A percentile compares a stretch with the other conserved stretches of the same genome.
These are phyloP conservation scores for Hyposoter didymator DNA, from an alignment of 2,888 invertebrate genomes.

Conservation along the genomic window DNA sequence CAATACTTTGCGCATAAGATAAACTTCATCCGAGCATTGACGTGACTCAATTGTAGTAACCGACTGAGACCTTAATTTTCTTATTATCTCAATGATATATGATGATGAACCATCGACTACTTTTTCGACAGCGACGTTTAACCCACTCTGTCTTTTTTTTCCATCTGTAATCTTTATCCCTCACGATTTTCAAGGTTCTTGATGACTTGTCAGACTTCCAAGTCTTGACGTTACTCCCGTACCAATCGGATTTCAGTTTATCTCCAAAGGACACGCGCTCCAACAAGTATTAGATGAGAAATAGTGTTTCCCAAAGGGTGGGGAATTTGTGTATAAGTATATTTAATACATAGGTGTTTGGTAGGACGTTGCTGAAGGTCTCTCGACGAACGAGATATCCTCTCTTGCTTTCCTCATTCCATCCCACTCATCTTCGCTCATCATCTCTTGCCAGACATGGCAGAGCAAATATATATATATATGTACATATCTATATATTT, in stretches of 20 bases:
- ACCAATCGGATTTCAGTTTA: slow-evolving; percentile 79
- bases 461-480: neutral
- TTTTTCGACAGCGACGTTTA: neutral
- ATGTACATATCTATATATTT: slow-evolving; percentile 7
- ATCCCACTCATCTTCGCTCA: slow-evolving; percentile 76
- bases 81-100: neutral
- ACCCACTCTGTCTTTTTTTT: neutral
- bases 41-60: neutral
- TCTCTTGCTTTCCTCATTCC: slow-evolving; percentile 57
- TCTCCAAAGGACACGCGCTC: slow-evolving; percentile 77
- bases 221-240: slow-evolving; percentile 34
- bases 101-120: neutral
- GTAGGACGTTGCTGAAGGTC: slow-evolving; percentile 38
- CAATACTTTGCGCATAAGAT: neutral
- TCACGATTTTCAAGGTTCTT: neutral
- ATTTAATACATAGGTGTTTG: slow-evolving; percentile 31
- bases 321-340: slow-evolving; percentile 21
- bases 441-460: slow-evolving; percentile 46
- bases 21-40: neutral
- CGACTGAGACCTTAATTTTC: neutral
- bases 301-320: slow-evolving; percentile 32
- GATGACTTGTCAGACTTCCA: slow-evolving; percentile 40
- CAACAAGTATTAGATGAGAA: slow-evolving; percentile 74
- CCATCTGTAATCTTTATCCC: neutral
- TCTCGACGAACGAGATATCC: slow-evolving; percentile 44